phyloP scores from a whole-genome alignment of 2,888 invertebrate species.

The Leptothorax acervorum region DNA sequence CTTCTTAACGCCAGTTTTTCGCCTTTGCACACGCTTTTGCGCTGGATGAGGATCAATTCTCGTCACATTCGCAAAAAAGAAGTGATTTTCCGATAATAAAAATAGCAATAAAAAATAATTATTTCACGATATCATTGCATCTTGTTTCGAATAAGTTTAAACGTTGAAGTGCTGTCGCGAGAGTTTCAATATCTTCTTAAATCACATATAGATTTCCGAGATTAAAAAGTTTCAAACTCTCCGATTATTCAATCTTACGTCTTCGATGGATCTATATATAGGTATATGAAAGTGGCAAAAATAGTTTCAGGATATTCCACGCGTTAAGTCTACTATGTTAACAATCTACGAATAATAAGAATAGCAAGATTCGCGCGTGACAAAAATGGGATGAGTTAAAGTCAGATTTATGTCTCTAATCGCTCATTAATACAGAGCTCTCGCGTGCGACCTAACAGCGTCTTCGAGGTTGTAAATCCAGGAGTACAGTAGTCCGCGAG shows the following conservation, averaged over 20 bases:
- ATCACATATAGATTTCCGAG: not conserved
- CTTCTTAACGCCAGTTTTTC: conserved; percentile 23
- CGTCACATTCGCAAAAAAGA: not conserved
- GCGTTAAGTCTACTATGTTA: not conserved
- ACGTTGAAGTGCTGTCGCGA: not conserved
- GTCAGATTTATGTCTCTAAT: conserved; percentile 44
- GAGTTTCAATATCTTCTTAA: not conserved
- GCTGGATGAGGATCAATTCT: conserved; percentile 27
- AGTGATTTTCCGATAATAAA: not conserved
- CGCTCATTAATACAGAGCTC: conserved; percentile 30
- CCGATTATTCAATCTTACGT: not conserved
- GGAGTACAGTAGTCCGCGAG: conserved; percentile 71
- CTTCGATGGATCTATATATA: no score
- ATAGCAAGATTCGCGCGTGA: not conserved
- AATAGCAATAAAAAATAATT: not conserved
- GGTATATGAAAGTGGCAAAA: not conserved
- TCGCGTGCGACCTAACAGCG: conserved; percentile 51
- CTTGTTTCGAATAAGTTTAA: not conserved
- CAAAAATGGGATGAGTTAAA: conserved; percentile 5
- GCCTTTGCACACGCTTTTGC: conserved; percentile 20
- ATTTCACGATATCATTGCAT: not conserved
- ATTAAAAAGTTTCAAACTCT: not conserved
- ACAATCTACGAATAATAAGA: conserved; percentile 26
- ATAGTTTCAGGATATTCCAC: conserved; percentile 22
- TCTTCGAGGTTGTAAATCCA: conserved; percentile 52